A percentile compares a stretch with the other conserved stretches of the same genome.
Evolutionary conservation across 2,113 vertebrate genomes (phyloP).

Genomic region (Zosterops pallidus): DNA sequence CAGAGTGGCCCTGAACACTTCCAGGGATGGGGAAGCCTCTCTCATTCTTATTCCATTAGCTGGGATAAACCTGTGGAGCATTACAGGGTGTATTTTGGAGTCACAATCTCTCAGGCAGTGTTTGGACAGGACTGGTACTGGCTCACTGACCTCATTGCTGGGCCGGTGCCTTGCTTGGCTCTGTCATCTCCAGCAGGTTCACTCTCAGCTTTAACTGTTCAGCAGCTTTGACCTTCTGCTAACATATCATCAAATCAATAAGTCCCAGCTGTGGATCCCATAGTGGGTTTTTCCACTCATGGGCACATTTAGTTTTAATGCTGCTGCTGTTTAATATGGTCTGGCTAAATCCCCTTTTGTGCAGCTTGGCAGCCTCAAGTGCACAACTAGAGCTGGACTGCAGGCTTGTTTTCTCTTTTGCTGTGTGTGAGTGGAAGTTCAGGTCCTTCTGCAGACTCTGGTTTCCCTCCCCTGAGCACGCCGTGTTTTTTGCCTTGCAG

Average conservation of each 20-base stretch:
- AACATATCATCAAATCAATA: background rate
- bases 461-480: background rate
- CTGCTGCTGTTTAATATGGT: background rate
- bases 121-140: background rate
- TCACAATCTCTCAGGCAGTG: background rate
- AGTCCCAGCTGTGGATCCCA: background rate
- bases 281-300: background rate
- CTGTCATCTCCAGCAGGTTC: background rate
- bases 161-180: background rate
- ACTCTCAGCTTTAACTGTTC: background rate
- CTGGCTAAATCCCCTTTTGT: background rate
- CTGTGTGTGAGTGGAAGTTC: background rate
- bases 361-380: background rate
- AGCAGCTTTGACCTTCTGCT: background rate
- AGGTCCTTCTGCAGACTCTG: background rate
- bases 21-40: background rate
- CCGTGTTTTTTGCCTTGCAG: conserved; percentile 75
- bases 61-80: background rate
- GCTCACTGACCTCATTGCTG: accelerated
- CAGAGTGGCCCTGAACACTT: background rate
- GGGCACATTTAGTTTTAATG: background rate
- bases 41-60: background rate
- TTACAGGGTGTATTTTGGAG: background rate
- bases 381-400: background rate
- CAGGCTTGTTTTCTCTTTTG: background rate